Percentiles rank a stretch among this genome's conserved stretches.
Evolutionary conservation across 2,888 invertebrate genomes (phyloP).

Genomic region (Trilocha varians): DNA sequence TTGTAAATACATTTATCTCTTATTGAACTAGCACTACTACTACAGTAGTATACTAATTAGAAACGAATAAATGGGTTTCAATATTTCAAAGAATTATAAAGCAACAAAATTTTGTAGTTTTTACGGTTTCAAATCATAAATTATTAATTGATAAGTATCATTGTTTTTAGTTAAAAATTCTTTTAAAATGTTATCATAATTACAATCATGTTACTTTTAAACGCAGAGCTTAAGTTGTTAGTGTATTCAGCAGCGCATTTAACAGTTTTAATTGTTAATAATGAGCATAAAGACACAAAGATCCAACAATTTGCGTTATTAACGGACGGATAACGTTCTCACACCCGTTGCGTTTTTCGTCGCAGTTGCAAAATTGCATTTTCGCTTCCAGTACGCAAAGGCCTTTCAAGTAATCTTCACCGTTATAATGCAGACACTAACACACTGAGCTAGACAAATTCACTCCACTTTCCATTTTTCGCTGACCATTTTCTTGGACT

Average conservation of each 20-base stretch:
- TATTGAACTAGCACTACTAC: too few relatives aligned
- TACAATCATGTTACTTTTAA: too few relatives aligned
- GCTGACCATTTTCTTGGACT: conserved; percentile 55
- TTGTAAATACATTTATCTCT: too few relatives aligned
- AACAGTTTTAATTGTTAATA: conserved; percentile 54
- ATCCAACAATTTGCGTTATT: conserved; percentile 30
- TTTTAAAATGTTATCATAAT: too few relatives aligned
- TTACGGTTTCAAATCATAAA: too few relatives aligned
- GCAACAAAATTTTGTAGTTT: too few relatives aligned
- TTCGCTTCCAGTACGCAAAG: conserved; percentile 32
- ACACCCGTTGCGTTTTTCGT: conserved; percentile 26
- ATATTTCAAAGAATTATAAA: too few relatives aligned
- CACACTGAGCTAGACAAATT: conserved; percentile 61
- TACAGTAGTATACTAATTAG: too few relatives aligned
- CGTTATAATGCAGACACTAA: conserved; percentile 50
- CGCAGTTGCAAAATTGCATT: conserved; percentile 22
- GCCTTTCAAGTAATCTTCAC: conserved; percentile 37
- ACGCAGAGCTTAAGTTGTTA: neutral
- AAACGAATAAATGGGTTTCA: too few relatives aligned
- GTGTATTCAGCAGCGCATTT: conserved; percentile 37
- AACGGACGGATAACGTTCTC: conserved; percentile 40
- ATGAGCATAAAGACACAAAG: conserved; percentile 41
- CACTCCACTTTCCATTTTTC: conserved; percentile 71
- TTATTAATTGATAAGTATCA: too few relatives aligned
- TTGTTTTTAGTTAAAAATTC: too few relatives aligned